Base-by-base conservation (phyloP, 2,888 invertebrate species). In the Lochmaea crataegi region DNA sequence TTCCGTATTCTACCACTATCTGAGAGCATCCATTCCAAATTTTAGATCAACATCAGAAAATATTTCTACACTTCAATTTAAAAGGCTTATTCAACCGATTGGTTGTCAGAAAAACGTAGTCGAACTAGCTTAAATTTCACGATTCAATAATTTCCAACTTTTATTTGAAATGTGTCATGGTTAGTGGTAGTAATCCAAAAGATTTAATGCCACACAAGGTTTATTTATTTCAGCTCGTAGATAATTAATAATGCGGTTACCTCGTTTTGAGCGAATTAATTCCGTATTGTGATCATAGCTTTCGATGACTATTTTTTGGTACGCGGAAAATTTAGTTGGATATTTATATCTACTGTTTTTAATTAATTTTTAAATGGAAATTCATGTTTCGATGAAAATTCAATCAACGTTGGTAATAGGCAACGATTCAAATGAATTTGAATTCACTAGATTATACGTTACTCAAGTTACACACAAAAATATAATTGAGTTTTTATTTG, bases 291-390 rank as follows among this genome's bases (percentile, higher is more conserved):
- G 18, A 63, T 63, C n/a, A 63, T 38, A 38, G 32, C n/a, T 38
- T 38, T 2, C 14, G 18, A 32, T 14, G 18, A 45, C 45, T 45
- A 45, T 45, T 45, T 12, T 45, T 45, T 38, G 32, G 32, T 6
- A 38, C n/a, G 41, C n/a, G 14, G n/a, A 41, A 61, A 61, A 61
- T 61, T 61, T n/a, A 61, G 26, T n/a, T 51, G 16, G 14, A 12
- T 14, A 45, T 26, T 9, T 45, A 63, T 18, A n/a, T n/a, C n/a
- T n/a, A 63, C 4, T 11, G 16, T 63, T 63, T 42, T 63, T 22
- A 42, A 63, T 42, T 18, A 63, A 16, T 18, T 42, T 63, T 10
- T 41, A 42, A 42, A 63, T 63, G 5, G 16, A 42, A 10, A 14
- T 42, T 63, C 18, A 10, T 61, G 42, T 60, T 60, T 38, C 14